Evolutionary conservation across 2,797 vertebrate species (phyloP), one percentile per base, ranked within the genome.

Genomic region (Leucoraja ocellata): DNA sequence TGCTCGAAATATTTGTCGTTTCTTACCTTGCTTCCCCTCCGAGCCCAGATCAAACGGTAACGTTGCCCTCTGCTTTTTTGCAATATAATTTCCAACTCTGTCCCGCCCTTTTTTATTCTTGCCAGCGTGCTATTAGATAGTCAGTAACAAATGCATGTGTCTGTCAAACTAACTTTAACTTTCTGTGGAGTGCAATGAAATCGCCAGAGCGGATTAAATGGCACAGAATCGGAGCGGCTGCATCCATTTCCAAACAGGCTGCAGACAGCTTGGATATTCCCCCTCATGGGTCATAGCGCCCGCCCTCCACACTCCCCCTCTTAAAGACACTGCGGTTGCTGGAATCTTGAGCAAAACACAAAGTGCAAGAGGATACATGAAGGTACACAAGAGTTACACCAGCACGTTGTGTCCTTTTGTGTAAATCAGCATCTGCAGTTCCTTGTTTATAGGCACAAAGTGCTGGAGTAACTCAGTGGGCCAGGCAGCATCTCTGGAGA

Each of bases 151-250:
- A 86, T 86, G 83, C 54, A 86, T 88, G 84, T 36, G 61, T 36
- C 84, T 88, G 84, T 88, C 84, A 88, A 36, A 88, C 83, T 63
- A 86, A 63, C 46, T 84, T 83, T 61, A 83, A 84, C 84, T 68
- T 68, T 54, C 63, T 36, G n/a, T 11, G 68, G 1, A 46, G 84
- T 6, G 61, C 28, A 21, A 28, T 86, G 83, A 86, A 65, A 18
- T 83, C 46, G 28, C 54, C 25, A 25, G 81, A 28, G 23, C 23
- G 81, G 81, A 61, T 83, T 83, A 83, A 58, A 83, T 58, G 54
- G 80, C 80, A 58, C 32, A 46, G 46, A 11, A 83, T 58, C 9
- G 9, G 8, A 54, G 10, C 11, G 14, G 61, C 9, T 4, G 54
- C 16, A 46, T 4, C 79, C 16, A 6, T 8, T 13, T 28, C 13